Base-by-base conservation (phyloP, 2,113 vertebrate genomes). In the Tychaedon coryphoeus region DNA sequence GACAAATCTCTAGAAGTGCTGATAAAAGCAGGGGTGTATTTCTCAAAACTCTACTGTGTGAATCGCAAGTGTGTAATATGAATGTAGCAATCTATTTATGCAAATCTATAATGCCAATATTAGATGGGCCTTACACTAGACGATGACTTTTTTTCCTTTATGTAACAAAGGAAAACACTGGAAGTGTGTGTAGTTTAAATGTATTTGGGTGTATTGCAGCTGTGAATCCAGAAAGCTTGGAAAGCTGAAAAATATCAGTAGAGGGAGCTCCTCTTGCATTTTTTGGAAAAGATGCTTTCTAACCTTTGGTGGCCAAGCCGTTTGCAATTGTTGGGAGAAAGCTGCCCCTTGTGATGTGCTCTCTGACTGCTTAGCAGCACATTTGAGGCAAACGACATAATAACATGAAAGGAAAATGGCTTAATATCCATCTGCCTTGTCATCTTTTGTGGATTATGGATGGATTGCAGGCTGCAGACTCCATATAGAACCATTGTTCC, bases 191-290 rank as follows among this genome's bases (percentile, higher is more conserved):
- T 9, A 65, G 25, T 29, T 20, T 9, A 58, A 57, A 40, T 12
- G 11, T 11, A 4, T 72, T 76, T 36, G 51, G 19, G 19, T 36
- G 5, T 13, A 12, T 13, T 58, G 38, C 20, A 17, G 10, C 43
- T 83, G 17, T 9, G 40, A 62, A 69, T 22, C 12, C 19, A 73
- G 42, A 19, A 79, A 65, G 8, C 31, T 86, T 23, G 60, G 43
- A 45, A 77, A 57, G 22, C 34, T 64, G 56, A 56, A 82, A 93
- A 50, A 5, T 34, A 56, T 36, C 96, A 76, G 78, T 75, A 97
- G 97, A 96, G 96, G 96, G 96, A 94, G 95, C 97, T 97, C 95
- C 84, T 71, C 60, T 40, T 12, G 79, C 95, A 94, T 69, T 19
- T 75, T 57, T 96, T 69, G n/a, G 23, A 75, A 50, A 13, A 29